phyloP scores from a whole-genome alignment of 2,888 invertebrate genomes.

The Pantelozetes paolii region DNA sequence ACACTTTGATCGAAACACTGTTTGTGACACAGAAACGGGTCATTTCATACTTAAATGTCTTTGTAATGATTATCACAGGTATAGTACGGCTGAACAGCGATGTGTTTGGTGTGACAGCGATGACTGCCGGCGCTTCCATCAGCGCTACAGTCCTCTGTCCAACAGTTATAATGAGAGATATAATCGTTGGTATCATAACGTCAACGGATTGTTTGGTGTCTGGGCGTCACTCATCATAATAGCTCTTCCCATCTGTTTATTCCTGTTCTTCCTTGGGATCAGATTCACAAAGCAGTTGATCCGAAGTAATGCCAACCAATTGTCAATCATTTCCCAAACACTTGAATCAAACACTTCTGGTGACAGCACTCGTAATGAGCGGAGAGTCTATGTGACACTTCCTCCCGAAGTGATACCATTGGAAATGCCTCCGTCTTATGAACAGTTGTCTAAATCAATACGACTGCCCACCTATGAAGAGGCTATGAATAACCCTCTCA shows the following conservation, averaged over 20 bases:
- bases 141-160: background rate
- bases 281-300: conserved; percentile 12
- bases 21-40: conserved; percentile 19
- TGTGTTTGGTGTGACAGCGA: background rate
- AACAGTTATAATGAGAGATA: background rate
- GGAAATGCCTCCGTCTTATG: conserved; percentile 10
- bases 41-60: background rate
- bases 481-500: background rate
- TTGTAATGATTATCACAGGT: background rate
- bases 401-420: background rate
- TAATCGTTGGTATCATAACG: conserved; percentile 28
- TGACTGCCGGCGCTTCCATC: background rate
- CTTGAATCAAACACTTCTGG: background rate
- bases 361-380: background rate
- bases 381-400: background rate
- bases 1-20: background rate
- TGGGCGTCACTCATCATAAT: conserved; percentile 24
- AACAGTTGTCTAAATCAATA: background rate
- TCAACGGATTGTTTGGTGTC: conserved; percentile 19
- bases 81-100: background rate
- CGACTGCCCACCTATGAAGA: conserved; percentile 20
- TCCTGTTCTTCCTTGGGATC: conserved; percentile 11
- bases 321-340: background rate
- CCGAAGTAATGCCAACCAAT: background rate
- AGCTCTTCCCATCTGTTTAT: conserved; percentile 15